Conservation (phyloP, 2,797 vertebrate species). For the Cuculus canorus region DNA sequence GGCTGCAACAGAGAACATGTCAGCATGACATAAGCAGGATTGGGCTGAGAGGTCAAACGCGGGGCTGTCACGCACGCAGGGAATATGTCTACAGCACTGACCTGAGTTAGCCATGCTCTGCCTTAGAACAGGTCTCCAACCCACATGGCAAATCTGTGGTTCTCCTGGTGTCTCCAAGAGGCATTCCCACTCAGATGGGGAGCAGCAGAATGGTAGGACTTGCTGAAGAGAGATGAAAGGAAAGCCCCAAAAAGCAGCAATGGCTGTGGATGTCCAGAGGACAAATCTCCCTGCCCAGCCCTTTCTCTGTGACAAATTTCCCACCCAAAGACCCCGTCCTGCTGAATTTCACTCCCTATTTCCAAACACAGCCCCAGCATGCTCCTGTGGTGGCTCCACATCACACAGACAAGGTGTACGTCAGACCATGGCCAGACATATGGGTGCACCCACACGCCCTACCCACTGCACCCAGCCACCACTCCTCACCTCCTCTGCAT, state of each 20-base stretch:
- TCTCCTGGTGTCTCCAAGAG: background rate
- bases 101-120: background rate
- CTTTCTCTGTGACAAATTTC: background rate
- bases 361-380: fast-evolving
- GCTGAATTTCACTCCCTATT: background rate
- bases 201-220: background rate
- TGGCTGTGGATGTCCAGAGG: background rate
- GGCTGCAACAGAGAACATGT: background rate
- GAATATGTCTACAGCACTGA: background rate
- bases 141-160: background rate
- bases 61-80: background rate
- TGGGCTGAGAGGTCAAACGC: background rate
- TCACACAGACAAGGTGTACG: background rate
- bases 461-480: background rate
- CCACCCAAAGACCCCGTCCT: background rate
- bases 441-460: background rate
- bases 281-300: background rate
- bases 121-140: background rate
- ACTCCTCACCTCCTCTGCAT: background rate
- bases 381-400: fast-evolving
- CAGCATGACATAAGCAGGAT: fast-evolving
- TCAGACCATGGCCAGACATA: background rate
- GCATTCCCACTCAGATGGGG: background rate
- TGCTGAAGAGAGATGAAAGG: background rate
- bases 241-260: background rate